phyloP scores from a whole-genome alignment of 2,797 vertebrate species.

The Bradypus variegatus region DNA sequence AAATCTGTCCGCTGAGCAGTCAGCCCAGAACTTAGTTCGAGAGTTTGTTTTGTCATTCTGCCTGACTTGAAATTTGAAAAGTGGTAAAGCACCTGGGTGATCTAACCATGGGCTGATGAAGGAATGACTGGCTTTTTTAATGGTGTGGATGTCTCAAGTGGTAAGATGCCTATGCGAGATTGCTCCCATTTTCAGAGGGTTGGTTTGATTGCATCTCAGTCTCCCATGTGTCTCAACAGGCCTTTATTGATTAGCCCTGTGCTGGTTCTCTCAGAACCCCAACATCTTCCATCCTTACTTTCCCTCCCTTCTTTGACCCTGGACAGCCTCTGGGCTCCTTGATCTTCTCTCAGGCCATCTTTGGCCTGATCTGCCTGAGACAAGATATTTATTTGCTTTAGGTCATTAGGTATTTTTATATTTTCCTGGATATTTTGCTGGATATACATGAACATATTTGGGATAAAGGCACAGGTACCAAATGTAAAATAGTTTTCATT shows the following conservation, averaged over 20 bases:
- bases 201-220: background rate
- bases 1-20: background rate
- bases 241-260: background rate
- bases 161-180: background rate
- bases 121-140: conserved; percentile 2
- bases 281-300: background rate
- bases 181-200: background rate
- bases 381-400: background rate
- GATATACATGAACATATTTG: background rate
- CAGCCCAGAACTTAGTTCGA: background rate
- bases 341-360: background rate
- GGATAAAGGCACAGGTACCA: background rate
- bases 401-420: background rate
- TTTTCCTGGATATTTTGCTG: background rate
- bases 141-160: background rate
- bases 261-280: background rate
- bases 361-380: background rate
- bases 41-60: background rate
- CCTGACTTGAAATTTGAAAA: conserved; percentile 25
- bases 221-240: background rate
- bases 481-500: background rate
- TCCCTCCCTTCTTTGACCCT: background rate
- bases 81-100: background rate
- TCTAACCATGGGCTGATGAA: background rate
- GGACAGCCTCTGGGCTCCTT: background rate